Conservation (phyloP, 2,888 invertebrate species). For the Trimorus sp. region DNA sequence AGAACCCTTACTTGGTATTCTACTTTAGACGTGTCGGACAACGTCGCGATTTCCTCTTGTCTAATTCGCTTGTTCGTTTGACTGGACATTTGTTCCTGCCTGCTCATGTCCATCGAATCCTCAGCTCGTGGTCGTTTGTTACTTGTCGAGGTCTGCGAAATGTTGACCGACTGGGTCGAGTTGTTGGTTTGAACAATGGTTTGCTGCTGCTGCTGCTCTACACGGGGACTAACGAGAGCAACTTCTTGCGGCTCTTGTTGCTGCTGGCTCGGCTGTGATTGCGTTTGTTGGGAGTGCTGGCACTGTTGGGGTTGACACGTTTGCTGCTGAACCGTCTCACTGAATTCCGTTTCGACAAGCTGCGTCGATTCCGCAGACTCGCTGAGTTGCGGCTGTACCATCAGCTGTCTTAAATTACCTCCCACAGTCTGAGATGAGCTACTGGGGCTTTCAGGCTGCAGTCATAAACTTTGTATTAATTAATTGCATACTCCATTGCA, state of each 20-base stretch:
- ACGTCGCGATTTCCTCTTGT: constrained; percentile 74
- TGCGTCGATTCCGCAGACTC: constrained; percentile 83
- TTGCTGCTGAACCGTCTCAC: constrained; percentile 76
- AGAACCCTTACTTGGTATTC: constrained; percentile 77
- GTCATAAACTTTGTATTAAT: too few relatives aligned
- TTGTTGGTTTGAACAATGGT: too few relatives aligned
- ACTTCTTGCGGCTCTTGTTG: constrained; percentile 79
- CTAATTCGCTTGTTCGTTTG: constrained; percentile 77
- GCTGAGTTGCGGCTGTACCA: constrained; percentile 85
- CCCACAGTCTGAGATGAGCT: constrained; percentile 83
- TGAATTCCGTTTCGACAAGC: constrained; percentile 83
- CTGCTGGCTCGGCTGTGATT: constrained; percentile 72
- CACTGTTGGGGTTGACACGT: constrained; percentile 69
- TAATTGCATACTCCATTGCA: too few relatives aligned
- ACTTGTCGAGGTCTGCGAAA: constrained; percentile 84
- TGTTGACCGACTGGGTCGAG: constrained; percentile 87
- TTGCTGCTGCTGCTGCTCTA: constrained; percentile 75
- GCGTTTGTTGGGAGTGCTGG: constrained; percentile 69
- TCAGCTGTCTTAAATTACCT: constrained; percentile 84
- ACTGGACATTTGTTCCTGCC: constrained; percentile 76
- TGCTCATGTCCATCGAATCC: constrained; percentile 75
- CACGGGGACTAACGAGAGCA: constrained; percentile 77
- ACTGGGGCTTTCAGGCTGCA: constrained; percentile 90
- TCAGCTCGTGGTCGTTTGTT: constrained; percentile 84
- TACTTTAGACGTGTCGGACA: constrained; percentile 78